Base-by-base conservation (phyloP, 2,888 invertebrate genomes). In the Eutolmus rufibarbis region DNA sequence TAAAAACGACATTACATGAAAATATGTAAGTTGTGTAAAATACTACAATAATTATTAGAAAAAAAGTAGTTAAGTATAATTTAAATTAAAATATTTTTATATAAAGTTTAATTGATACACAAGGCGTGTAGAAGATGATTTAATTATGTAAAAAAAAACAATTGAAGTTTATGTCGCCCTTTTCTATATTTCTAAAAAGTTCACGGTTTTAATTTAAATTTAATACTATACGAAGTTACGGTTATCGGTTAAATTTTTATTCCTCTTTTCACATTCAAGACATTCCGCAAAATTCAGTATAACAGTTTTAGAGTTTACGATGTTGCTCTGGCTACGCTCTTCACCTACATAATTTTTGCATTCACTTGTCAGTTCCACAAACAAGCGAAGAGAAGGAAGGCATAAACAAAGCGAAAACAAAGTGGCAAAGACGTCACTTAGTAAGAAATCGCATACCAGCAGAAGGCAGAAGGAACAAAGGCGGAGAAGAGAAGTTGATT, bases 361-460 rank as follows among this genome's bases (percentile, higher is more conserved):
- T 51, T 51, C 51, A 51, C n/a, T 51, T 51, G 51, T 51, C 51
- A 74, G 74, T 14, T 34, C 23, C 12, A n/a, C 8, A 14, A 9
- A 31, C 14, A 14, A 5, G 1, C 28, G 74, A 37, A 37, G 43
- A 78, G 43, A 19, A 23, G 43, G 78, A 78, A 40, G 14, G 78
- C 78, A 78, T 78, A 78, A 78, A 78, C 78, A 78, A 78, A 78
- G 78, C 43, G 66, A 78, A 78, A 78, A 43, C 19, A 78, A 37
- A 78, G 78, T 78, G 23, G 78, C 37, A 78, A 78, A 78, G 78
- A 78, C 78, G 78, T 78, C 78, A 78, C 78, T 78, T 43, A 14
- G 78, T 14, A 40, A 23, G 78, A 78, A 78, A 78, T 78, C 78
- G 43, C 78, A 78, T 43, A 78, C 78, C 37, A 78, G 43, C 43